These are phyloP conservation scores for Pristis pectinata DNA, from an alignment of 2,797 vertebrate genomes.

Conservation along the genomic window DNA sequence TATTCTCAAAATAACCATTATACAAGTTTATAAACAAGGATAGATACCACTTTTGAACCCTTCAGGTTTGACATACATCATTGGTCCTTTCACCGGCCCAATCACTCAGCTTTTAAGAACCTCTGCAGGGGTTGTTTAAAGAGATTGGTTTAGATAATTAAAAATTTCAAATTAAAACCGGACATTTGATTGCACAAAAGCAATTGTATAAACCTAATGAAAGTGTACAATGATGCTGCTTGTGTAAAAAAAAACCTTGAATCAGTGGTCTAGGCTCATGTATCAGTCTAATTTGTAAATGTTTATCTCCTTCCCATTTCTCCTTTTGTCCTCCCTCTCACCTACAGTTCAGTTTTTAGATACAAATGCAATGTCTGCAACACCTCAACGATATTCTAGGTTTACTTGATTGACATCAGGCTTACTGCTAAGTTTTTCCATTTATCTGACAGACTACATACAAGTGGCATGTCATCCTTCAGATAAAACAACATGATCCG, in stretches of 20 bases:
- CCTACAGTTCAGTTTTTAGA: background rate
- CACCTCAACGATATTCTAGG: background rate
- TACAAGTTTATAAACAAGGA: background rate
- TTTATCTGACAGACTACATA: background rate
- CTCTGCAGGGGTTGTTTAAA: background rate
- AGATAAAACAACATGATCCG: background rate
- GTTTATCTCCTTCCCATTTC: background rate
- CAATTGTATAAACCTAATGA: background rate
- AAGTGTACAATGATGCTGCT: background rate
- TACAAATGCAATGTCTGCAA: background rate
- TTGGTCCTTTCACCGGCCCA: background rate
- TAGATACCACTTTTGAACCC: background rate
- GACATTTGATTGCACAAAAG: conserved; percentile 6
- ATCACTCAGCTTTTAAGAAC: background rate
- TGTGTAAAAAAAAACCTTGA: background rate
- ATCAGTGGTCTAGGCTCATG: background rate
- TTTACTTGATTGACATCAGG: background rate
- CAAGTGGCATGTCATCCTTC: background rate
- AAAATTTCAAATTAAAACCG: background rate
- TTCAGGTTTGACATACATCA: background rate
- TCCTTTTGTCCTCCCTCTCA: too few relatives aligned
- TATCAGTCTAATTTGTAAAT: background rate
- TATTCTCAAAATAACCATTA: background rate
- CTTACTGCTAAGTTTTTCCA: background rate
- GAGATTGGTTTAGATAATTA: background rate